Conservation (phyloP, 2,113 vertebrate genomes). For the Vimba vimba region DNA sequence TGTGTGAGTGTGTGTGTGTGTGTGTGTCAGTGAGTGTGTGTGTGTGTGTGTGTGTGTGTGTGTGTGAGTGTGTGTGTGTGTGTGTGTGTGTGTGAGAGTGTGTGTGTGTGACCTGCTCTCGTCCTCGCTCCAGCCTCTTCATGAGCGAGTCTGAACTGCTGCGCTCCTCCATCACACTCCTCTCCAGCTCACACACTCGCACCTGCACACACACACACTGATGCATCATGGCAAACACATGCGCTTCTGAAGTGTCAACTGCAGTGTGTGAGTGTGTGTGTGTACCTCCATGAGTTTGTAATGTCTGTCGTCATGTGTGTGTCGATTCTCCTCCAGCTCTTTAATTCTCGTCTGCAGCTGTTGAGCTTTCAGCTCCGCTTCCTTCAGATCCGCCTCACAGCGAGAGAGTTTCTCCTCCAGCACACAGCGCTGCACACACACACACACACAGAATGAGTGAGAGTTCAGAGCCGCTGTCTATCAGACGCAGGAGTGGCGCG, state of each 20-base stretch:
- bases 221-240: background rate
- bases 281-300: constrained; percentile 90
- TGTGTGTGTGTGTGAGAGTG: background rate
- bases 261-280: background rate
- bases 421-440: constrained; percentile 76
- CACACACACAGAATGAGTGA: background rate
- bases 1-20: background rate
- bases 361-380: constrained; percentile 80
- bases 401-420: constrained; percentile 86
- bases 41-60: background rate
- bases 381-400: constrained; percentile 83
- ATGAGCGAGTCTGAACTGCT: constrained; percentile 84
- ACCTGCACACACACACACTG: constrained; percentile 71
- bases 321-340: constrained; percentile 83
- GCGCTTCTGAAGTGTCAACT: background rate
- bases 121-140: constrained; percentile 85
- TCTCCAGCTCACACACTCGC: constrained; percentile 83
- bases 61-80: background rate
- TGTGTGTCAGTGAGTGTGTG: too few relatives aligned
- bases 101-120: constrained; percentile 74
- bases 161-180: constrained; percentile 88
- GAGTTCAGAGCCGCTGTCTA: background rate
- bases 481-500: background rate
- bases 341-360: constrained; percentile 85
- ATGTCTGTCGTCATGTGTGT: constrained; percentile 80